phyloP scores from a whole-genome alignment of 2,113 vertebrate genomes.

The Nothocercus julius region DNA sequence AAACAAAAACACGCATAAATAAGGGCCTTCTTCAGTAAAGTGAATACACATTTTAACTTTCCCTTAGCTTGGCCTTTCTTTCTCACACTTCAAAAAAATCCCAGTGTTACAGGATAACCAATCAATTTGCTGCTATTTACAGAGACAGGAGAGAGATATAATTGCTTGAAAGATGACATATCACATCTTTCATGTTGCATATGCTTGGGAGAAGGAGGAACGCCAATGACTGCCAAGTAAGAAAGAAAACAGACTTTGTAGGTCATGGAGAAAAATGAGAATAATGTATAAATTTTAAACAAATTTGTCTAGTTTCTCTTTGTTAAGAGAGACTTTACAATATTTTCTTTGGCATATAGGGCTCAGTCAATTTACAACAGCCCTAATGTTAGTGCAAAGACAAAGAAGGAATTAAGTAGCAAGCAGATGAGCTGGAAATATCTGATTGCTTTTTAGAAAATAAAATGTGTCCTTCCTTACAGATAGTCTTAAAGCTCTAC shows the following conservation, averaged over 20 bases:
- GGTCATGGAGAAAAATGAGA: background rate
- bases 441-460: constrained; percentile 24
- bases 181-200: background rate
- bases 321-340: background rate
- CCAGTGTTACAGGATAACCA: background rate
- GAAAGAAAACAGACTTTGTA: background rate
- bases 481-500: background rate
- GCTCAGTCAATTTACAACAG: background rate
- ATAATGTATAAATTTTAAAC: background rate
- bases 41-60: background rate
- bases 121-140: background rate
- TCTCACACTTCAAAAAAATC: background rate
- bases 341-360: background rate
- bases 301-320: background rate
- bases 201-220: background rate
- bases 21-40: background rate
- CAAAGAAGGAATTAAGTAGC: background rate
- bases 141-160: background rate
- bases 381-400: background rate
- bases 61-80: background rate
- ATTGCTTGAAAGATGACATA: background rate
- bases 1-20: background rate
- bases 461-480: constrained; percentile 19
- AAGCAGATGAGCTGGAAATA: constrained; percentile 13
- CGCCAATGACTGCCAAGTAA: background rate